These are phyloP conservation scores for Eilema depressum DNA, from an alignment of 2,888 invertebrate genomes.

Conservation along the genomic window DNA sequence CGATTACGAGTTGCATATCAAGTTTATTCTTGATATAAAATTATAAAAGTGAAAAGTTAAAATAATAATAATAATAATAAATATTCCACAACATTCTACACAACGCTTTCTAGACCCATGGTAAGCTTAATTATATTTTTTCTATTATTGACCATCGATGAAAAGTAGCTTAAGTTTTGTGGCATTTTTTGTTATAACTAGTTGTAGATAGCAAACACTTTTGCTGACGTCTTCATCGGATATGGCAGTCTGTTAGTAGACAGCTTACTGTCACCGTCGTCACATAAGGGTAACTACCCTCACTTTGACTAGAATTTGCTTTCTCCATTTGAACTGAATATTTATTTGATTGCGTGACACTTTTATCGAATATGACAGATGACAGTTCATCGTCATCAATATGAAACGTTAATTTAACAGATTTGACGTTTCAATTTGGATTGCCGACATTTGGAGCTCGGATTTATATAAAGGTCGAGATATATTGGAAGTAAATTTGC, in stretches of 20 bases:
- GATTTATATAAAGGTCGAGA: not conserved
- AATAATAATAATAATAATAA: too few relatives aligned
- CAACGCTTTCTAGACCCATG: too few relatives aligned
- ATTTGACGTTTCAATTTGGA: conserved; percentile 3
- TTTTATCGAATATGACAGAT: conserved; percentile 3
- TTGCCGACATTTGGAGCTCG: not conserved
- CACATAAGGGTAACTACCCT: not conserved
- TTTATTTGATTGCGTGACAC: not conserved
- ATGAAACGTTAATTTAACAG: not conserved
- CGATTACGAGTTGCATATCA: too few relatives aligned
- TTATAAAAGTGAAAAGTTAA: too few relatives aligned
- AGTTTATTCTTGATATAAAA: too few relatives aligned
- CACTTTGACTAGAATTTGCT: not conserved
- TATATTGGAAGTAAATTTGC: not conserved
- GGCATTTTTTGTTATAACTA: too few relatives aligned
- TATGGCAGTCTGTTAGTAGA: not conserved
- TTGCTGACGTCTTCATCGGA: not conserved
- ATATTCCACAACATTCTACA: too few relatives aligned
- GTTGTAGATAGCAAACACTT: not conserved
- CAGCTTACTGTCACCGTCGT: not conserved
- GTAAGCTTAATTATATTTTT: too few relatives aligned
- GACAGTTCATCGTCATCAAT: not conserved
- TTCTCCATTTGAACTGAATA: not conserved
- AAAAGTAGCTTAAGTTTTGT: too few relatives aligned
- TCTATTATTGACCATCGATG: too few relatives aligned